phyloP scores from a whole-genome alignment of 2,888 invertebrate species.

The Agrotis clavis region DNA sequence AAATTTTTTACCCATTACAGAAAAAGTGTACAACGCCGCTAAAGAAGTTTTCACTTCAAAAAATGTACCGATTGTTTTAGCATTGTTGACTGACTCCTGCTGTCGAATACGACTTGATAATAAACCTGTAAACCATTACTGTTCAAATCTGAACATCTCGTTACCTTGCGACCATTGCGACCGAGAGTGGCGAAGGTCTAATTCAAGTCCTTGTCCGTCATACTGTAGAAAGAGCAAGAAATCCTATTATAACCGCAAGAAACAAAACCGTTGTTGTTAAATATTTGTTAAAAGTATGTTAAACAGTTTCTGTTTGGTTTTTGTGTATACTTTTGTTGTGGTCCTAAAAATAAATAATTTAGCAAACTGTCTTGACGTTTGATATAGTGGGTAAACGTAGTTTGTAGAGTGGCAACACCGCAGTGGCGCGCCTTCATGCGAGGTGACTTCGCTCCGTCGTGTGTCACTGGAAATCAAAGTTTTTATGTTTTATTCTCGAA shows the following conservation, averaged over 20 bases:
- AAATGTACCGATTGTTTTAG: slow-evolving; percentile 66
- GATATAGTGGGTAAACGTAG: slow-evolving; percentile 63
- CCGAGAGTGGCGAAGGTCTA: slow-evolving; percentile 55
- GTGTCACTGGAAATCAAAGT: slow-evolving; percentile 84
- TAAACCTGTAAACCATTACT: slow-evolving; percentile 53
- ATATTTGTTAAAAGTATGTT: slow-evolving; percentile 19
- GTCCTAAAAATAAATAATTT: slow-evolving; percentile 51
- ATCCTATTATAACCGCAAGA: slow-evolving; percentile 8
- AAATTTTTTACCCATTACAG: too few relatives aligned
- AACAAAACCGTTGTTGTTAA: slow-evolving; percentile 12
- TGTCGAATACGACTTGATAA: slow-evolving; percentile 43
- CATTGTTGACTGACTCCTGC: slow-evolving; percentile 63
- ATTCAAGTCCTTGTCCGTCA: slow-evolving; percentile 68
- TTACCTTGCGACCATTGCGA: slow-evolving; percentile 59
- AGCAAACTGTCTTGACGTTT: slow-evolving; percentile 54
- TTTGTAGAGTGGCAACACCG: slow-evolving; percentile 77
- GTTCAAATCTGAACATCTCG: slow-evolving; percentile 52
- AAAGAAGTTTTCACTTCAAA: too few relatives aligned
- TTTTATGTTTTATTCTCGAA: slow-evolving; percentile 82
- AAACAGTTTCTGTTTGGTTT: slow-evolving; percentile 15
- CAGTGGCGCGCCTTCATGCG: slow-evolving; percentile 83
- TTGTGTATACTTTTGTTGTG: slow-evolving; percentile 17
- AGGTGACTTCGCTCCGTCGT: slow-evolving; percentile 76
- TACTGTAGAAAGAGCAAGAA: slow-evolving; percentile 71
- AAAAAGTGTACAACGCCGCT: too few relatives aligned